Base-by-base conservation (phyloP, 2,888 invertebrate species). In the Mylabris sibirica region DNA sequence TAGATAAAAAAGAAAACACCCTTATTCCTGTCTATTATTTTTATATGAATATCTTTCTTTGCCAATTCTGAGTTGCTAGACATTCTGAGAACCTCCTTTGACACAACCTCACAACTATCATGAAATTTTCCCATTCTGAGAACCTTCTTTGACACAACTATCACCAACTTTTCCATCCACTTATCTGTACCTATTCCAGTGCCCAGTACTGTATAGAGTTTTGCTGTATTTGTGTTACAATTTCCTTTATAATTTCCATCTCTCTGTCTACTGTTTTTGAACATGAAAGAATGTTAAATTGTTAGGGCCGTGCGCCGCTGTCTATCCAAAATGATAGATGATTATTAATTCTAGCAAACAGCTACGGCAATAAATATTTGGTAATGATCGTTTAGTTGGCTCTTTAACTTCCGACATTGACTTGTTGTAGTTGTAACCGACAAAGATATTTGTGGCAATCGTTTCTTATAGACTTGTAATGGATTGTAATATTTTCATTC, bases 361-460 rank as follows among this genome's bases (percentile, higher is more conserved):
- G 78, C 79, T 77, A 73, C 71, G 78, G 82, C 80, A 84, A 84
- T 84, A 84, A 84, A 84, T 84, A 84, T 83, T 81, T 83, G 79
- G 82, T 84, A 83, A 84, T 83, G 84, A 84, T 83, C 83, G 80
- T 84, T 84, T 84, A 84, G 84, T 82, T 82, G 81, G 80, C 80
- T 81, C 80, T 81, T 82, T 83, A 82, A 83, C 84, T 84, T 84
- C 83, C 83, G 83, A 83, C 83, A 82, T 78, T 80, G 80, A 82
- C 80, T 81, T 80, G 80, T 79, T 44, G 17, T 44, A 44, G 72
- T 65, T 67, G 62, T 67, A 67, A 63, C 64, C 74, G 72, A 78
- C 77, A 75, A 78, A 80, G 81, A 81, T 81, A 81, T 83, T 82
- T 82, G 81, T 82, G 81, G 80, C 49, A 49, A 79, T 73, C 76